A percentile compares a stretch with the other conserved stretches of the same genome.
These are phyloP conservation scores for Sebastes nivosus DNA, from an alignment of 2,797 vertebrate genomes.

Conservation along the genomic window DNA sequence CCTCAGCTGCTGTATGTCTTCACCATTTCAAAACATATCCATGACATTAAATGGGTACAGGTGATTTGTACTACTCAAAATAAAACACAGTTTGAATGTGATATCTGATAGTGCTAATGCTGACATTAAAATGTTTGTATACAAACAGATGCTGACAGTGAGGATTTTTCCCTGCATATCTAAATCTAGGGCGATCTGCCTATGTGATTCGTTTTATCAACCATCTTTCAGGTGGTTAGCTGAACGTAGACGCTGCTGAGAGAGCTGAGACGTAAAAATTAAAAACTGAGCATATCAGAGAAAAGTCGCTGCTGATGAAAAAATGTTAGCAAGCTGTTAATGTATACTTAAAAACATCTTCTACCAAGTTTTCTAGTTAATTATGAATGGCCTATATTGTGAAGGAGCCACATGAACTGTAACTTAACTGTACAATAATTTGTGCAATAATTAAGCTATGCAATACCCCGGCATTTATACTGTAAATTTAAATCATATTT, in stretches of 20 bases:
- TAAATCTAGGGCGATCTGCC: neutral
- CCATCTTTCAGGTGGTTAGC: no score
- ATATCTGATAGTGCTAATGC: neutral
- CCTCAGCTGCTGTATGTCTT: neutral
- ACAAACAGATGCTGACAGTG: conserved; percentile 9
- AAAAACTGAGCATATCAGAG: neutral
- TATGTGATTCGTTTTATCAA: neutral
- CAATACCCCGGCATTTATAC: no score
- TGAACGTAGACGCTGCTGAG: no score
- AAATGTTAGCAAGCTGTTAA: neutral
- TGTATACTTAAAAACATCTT: neutral
- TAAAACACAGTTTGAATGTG: neutral
- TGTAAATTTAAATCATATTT: no score
- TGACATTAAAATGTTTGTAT: neutral
- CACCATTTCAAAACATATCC: neutral
- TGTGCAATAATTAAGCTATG: no score
- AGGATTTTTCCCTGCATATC: neutral
- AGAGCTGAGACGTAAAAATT: neutral
- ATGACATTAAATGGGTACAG: neutral
- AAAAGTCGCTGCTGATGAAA: neutral
- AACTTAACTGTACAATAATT: no score
- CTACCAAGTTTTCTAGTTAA: neutral
- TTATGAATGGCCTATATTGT: neutral
- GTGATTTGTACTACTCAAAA: neutral
- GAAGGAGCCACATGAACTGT: neutral